Percentiles rank a stretch among this genome's conserved stretches.
These are phyloP conservation scores for Chrysochloris asiatica DNA, from an alignment of 2,113 vertebrate species.

Conservation along the genomic window DNA sequence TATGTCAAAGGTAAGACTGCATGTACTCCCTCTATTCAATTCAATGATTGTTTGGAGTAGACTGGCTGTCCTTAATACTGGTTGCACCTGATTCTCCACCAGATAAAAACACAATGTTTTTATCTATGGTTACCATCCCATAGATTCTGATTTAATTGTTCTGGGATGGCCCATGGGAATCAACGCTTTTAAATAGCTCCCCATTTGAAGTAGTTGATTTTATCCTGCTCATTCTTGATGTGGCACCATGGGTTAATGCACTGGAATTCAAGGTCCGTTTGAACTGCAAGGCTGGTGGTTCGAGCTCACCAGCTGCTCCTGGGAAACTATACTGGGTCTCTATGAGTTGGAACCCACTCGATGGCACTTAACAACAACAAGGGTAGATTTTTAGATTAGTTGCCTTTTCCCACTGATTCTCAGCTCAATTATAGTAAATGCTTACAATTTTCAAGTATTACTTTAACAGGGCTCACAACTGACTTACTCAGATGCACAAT, in stretches of 20 bases:
- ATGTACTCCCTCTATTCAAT: not conserved
- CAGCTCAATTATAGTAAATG: not conserved
- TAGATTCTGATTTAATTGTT: not conserved
- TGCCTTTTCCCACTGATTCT: not conserved
- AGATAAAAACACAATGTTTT: not conserved
- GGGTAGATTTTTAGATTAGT: slow-evolving; percentile 16
- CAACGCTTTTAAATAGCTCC: not conserved
- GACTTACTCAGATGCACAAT: not conserved
- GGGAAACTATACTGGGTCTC: no score
- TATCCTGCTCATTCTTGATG: not conserved
- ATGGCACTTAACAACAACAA: no score
- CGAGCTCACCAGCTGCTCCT: no score
- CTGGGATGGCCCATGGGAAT: not conserved
- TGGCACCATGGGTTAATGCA: no score
- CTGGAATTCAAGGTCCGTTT: no score
- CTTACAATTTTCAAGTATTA: not conserved
- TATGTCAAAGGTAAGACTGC: not conserved
- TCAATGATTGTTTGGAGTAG: not conserved
- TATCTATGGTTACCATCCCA: not conserved
- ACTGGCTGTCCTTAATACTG: not conserved
- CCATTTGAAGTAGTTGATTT: not conserved
- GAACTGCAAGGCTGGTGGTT: no score
- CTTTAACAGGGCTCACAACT: not conserved
- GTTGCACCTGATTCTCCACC: not conserved
- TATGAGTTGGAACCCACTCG: no score